phyloP scores from a whole-genome alignment of 1,140 invertebrate genomes.

The Antheraea mylitta region DNA sequence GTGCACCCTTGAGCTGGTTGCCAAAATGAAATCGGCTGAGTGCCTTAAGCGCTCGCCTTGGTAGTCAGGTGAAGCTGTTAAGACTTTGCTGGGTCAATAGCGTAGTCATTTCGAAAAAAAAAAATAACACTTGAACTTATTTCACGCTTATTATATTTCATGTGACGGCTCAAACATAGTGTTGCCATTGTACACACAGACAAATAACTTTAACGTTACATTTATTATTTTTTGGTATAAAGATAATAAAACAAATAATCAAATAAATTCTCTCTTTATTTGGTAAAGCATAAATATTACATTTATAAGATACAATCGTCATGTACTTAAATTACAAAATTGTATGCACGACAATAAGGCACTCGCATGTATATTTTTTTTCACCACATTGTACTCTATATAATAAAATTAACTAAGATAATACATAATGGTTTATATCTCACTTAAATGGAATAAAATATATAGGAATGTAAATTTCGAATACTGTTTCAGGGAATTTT shows the following conservation, averaged over 20 bases:
- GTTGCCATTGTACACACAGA: too few relatives aligned
- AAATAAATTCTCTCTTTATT: constrained; percentile 47
- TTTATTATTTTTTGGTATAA: too few relatives aligned
- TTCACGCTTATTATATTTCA: too few relatives aligned
- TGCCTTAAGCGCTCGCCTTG: too few relatives aligned
- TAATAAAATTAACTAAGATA: constrained; percentile 7
- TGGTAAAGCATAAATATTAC: constrained; percentile 54
- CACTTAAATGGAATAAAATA: background rate
- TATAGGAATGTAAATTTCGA: constrained; percentile 41
- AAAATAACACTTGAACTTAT: too few relatives aligned
- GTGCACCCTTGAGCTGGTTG: too few relatives aligned
- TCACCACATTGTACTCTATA: constrained; percentile 38
- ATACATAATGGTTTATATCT: constrained; percentile 9
- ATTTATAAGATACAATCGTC: constrained; percentile 42
- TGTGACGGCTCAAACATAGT: too few relatives aligned
- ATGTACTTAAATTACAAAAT: constrained; percentile 34
- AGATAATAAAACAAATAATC: constrained; percentile 12
- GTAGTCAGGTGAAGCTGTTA: too few relatives aligned
- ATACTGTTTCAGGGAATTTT: constrained; percentile 34
- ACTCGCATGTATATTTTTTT: constrained; percentile 37
- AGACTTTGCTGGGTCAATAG: too few relatives aligned
- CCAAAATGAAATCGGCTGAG: too few relatives aligned
- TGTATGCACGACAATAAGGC: constrained; percentile 45
- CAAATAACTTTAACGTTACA: too few relatives aligned
- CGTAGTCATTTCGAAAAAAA: too few relatives aligned